Evolutionary conservation across 1,140 invertebrate species (phyloP).

Genomic region (Drosophila ananassae): DNA sequence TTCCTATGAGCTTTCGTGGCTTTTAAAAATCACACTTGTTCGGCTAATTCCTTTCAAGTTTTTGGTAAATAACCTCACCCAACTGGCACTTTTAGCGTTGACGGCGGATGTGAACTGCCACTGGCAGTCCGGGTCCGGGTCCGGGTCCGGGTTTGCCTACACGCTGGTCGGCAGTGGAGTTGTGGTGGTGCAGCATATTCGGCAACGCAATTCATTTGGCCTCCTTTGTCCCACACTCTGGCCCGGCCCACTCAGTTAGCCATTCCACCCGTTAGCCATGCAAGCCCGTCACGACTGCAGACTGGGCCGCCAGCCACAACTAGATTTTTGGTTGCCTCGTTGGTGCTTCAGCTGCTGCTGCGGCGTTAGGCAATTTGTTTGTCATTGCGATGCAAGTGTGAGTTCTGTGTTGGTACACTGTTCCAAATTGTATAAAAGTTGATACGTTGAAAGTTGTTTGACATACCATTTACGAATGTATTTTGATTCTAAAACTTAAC

Average conservation of each 20-base stretch:
- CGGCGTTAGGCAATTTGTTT: conserved; percentile 74
- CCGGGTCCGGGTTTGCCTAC: conserved; percentile 9
- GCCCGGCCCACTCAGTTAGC: conserved; percentile 1
- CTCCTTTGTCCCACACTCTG: not conserved
- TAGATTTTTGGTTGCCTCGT: conserved; percentile 72
- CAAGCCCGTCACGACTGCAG: conserved; percentile 20
- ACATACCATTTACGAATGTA: too few relatives aligned
- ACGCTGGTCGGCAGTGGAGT: conserved; percentile 19
- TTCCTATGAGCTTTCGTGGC: conserved; percentile 19
- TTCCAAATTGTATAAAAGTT: not conserved
- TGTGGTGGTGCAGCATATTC: conserved; percentile 1
- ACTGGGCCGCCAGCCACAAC: conserved; percentile 58
- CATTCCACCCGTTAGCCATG: conserved; percentile 6
- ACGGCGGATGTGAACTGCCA: conserved; percentile 28
- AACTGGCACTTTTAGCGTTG: conserved; percentile 55
- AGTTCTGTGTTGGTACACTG: conserved; percentile 10
- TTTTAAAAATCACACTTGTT: conserved; percentile 42
- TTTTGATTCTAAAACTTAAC: too few relatives aligned
- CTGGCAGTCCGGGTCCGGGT: conserved; percentile 2
- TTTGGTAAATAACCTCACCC: conserved; percentile 58
- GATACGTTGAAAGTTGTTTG: too few relatives aligned
- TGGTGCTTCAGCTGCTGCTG: conserved; percentile 34
- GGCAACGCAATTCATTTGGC: conserved; percentile 66
- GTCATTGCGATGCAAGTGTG: conserved; percentile 61
- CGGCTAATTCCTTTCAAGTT: conserved; percentile 64